Evolutionary conservation across 2,113 vertebrate genomes (phyloP), one percentile per base, ranked within the genome.

Genomic region (Phocoena sinus): DNA sequence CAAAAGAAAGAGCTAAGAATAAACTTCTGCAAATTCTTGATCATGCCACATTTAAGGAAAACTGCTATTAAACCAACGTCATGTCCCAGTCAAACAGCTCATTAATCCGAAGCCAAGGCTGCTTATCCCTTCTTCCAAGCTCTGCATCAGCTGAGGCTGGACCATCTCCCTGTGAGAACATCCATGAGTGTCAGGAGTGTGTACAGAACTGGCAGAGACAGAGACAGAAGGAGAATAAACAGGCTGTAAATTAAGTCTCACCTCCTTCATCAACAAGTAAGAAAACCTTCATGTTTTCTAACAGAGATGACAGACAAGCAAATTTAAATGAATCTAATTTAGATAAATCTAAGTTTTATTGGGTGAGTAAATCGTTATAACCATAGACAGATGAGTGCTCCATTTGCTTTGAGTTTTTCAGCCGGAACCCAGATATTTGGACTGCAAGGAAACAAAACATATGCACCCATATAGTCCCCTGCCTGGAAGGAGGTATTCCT

Each of bases 1-100:
- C 94, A 98, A 98, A 98, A 97, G 96, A 97, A 98, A 98, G 81
- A 98, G 98, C 98, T 98, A 98, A 99, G 98, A 99, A 99, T 98
- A 98, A 99, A 98, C 98, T 99, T 99, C 98, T 41, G 3, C 96
- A 96, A 98, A 98, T 98, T 98, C 94, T 87, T 87, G 7, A 63
- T 98, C 96, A 53, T 94, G 17, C 95, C n/a, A 73, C 1, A 2
- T 97, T 98, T 96, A 88, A 25, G 93, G 89, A 97, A 97, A 98
- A 97, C 95, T 96, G 95, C 97, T 97, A 92, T 96, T 97, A 82
- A 93, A 92, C 96, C 95, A 94, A 83, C 88, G 13, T 95, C 84
- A 0, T 88, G 28, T 89, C 97, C 96, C 63, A 94, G 95, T 53
- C 95, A 96, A 98, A 89, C 63, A 95, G 95, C 96, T 98, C 65